phyloP scores from a whole-genome alignment of 2,888 invertebrate species.

The Hypena proboscidalis region DNA sequence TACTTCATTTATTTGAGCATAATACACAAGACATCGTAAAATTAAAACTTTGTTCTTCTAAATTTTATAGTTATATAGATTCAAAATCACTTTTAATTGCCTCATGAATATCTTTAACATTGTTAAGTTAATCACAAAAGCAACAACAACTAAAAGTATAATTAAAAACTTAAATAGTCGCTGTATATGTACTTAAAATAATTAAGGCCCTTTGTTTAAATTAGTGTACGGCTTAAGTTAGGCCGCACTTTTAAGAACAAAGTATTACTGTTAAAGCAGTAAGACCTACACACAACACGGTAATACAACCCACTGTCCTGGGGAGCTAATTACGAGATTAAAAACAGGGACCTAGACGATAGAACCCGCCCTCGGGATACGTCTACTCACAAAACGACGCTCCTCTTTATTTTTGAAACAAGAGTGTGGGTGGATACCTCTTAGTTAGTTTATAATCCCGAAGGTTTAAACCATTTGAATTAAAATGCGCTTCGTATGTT shows the following conservation, averaged over 20 bases:
- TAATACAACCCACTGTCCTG: constrained; percentile 36
- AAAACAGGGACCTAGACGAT: constrained; percentile 51
- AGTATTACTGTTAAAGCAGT: constrained; percentile 9
- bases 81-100: too few relatives aligned
- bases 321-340: constrained; percentile 56
- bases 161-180: too few relatives aligned
- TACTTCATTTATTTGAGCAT: too few relatives aligned
- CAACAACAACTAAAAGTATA: too few relatives aligned
- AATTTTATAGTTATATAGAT: too few relatives aligned
- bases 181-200: too few relatives aligned
- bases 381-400: constrained; percentile 38
- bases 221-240: constrained; percentile 9
- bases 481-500: constrained; percentile 31
- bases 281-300: constrained; percentile 27
- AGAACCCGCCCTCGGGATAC: constrained; percentile 43
- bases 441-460: constrained; percentile 33
- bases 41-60: too few relatives aligned
- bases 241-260: constrained; percentile 15
- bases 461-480: constrained; percentile 38
- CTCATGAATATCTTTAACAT: too few relatives aligned
- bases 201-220: constrained; percentile 5
- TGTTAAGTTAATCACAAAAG: neutral
- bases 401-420: constrained; percentile 28
- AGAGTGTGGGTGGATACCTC: constrained; percentile 33
- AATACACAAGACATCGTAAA: too few relatives aligned